Conservation (phyloP, 2,797 vertebrate species). For the Orestias chungarensis region DNA sequence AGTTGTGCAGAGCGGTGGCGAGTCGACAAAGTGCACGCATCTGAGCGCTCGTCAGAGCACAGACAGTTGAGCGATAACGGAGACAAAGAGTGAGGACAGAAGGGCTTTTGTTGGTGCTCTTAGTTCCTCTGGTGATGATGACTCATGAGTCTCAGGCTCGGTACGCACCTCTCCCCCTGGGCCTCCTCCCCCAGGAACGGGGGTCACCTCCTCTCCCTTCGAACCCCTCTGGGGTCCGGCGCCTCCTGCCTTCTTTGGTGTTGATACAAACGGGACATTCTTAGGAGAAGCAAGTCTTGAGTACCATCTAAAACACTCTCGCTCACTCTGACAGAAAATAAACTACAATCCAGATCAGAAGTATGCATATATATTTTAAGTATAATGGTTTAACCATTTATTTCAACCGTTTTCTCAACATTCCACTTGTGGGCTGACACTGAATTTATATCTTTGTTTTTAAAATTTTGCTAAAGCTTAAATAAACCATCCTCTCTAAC, state of each 20-base stretch:
- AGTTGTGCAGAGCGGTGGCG: slow-evolving; percentile 55
- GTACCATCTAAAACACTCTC: slow-evolving; percentile 46
- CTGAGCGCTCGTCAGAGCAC: slow-evolving; percentile 51
- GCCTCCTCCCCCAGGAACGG: slow-evolving; percentile 79
- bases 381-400: neutral
- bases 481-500: too few relatives aligned
- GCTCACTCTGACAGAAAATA: slow-evolving; percentile 22
- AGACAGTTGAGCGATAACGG: slow-evolving; percentile 61
- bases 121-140: slow-evolving; percentile 68
- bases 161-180: slow-evolving; percentile 84
- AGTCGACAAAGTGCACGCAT: slow-evolving; percentile 58
- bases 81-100: slow-evolving; percentile 71
- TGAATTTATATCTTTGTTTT: neutral
- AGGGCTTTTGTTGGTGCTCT: slow-evolving; percentile 69
- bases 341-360: neutral
- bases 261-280: slow-evolving; percentile 79
- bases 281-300: slow-evolving; percentile 69
- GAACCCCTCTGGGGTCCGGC: slow-evolving; percentile 78
- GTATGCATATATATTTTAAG: neutral
- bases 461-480: neutral
- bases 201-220: slow-evolving; percentile 81
- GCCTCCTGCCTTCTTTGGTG: slow-evolving; percentile 79
- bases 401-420: neutral
- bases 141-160: slow-evolving; percentile 56
- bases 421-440: neutral